Conservation (phyloP, 1,140 invertebrate species). For the Meteorus sp. region DNA sequence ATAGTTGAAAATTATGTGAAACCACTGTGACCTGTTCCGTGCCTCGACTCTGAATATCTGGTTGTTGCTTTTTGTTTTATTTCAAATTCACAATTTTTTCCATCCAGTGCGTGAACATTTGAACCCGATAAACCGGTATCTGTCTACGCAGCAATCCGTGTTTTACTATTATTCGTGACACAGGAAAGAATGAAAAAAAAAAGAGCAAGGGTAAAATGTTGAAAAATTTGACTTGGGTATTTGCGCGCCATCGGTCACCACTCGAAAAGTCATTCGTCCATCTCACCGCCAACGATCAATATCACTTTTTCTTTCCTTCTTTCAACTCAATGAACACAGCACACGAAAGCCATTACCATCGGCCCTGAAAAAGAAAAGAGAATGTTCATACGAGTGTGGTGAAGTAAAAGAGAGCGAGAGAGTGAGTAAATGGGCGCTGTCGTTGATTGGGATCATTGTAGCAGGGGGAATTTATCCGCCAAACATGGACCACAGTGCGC, state of each 20-base stretch:
- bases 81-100: too few species aligned
- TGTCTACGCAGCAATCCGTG: too few species aligned
- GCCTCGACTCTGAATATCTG: too few species aligned
- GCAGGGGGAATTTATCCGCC: conserved; percentile 50
- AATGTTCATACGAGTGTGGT: too few species aligned
- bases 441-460: conserved; percentile 55
- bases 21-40: too few species aligned
- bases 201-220: neutral
- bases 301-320: conserved; percentile 9
- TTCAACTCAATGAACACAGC: too few species aligned
- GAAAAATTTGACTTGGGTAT: neutral
- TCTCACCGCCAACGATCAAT: conserved; percentile 12
- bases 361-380: too few species aligned
- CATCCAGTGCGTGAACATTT: too few species aligned
- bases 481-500: conserved; percentile 43
- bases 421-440: conserved; percentile 22
- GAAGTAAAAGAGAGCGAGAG: too few species aligned
- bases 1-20: too few species aligned
- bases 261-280: conserved; percentile 23
- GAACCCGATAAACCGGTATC: too few species aligned
- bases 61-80: too few species aligned
- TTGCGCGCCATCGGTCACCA: conserved; percentile 7
- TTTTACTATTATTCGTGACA: neutral
- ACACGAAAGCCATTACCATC: conserved; percentile 20
- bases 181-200: neutral